Base-by-base conservation (phyloP, 2,113 vertebrate species). In the Plestiodon gilberti region DNA sequence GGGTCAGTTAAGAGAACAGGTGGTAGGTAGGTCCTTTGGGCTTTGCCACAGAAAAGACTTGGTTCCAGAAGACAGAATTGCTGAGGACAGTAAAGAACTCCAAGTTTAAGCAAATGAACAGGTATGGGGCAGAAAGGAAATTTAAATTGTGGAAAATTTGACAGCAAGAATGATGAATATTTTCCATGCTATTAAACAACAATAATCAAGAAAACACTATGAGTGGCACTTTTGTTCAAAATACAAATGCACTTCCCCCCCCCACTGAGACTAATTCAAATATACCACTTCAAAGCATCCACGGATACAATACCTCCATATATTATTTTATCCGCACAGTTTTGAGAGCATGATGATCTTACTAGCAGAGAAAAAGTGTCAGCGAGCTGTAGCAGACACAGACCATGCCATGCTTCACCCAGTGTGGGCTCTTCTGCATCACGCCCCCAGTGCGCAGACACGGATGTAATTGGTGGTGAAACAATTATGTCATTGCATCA, bases 1-100 rank as follows among this genome's bases (percentile, higher is more conserved):
- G 93, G 90, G 86, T 88, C 84, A 91, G 84, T 84, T 61, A 89
- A 80, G 84, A 91, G 78, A 88, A 76, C 82, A 88, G 91, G 81
- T 90, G 90, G 74, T 75, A 38, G 90, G 86, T 82, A 92, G 88
- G n/a, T n/a, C n/a, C n/a, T 91, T 62, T 62, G 77, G 65, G 57
- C 57, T 73, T 4, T 70, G 62, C 59, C 80, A 86, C 87, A 93
- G 88, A 9, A 10, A 91, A 90, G 76, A 81, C 86, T 91, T 91
- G 82, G 81, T 10, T 84, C 86, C 83, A 64, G 88, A 82, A 90
- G 30, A n/a, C n/a, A n/a, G n/a, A n/a, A n/a, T n/a, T n/a, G 75
- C 69, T 88, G 28, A 84, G 86, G 90, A 40, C 48, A 48, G 40
- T 13, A 13, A 22, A 78, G 5, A 18, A 52, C n/a, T 30, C 15